A percentile compares a stretch with the other conserved stretches of the same genome.
Evolutionary conservation across 2,113 vertebrate species (phyloP).

Genomic region (Arothron firmamentum): DNA sequence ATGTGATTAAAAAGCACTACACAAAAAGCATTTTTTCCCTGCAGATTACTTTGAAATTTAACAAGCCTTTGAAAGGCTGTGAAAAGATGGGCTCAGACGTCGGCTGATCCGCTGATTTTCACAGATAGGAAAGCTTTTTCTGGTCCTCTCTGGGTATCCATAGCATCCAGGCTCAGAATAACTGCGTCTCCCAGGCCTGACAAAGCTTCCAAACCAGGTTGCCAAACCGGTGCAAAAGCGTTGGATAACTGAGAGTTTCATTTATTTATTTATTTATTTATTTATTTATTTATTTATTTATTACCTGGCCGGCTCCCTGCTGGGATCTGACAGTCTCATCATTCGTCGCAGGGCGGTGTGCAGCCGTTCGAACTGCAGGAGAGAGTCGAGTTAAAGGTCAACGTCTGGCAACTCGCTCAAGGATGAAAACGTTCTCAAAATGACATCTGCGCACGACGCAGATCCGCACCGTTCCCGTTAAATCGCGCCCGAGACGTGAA

Average conservation of each 20-base stretch:
- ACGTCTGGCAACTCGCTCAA: conserved; percentile 13
- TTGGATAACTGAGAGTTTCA: no score
- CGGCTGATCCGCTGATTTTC: not conserved
- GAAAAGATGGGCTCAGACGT: no score
- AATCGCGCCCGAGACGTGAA: not conserved
- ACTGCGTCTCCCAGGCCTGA: not conserved
- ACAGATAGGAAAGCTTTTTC: conserved; percentile 23
- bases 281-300: no score
- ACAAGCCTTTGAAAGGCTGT: no score
- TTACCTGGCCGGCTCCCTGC: conserved; percentile 81
- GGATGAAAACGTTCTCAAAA: not conserved
- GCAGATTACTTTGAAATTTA: no score
- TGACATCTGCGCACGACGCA: not conserved
- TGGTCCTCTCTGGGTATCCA: conserved; percentile 26
- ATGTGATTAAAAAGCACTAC: no score
- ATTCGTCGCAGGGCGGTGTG: conserved; percentile 86
- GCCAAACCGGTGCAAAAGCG: no score
- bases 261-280: no score
- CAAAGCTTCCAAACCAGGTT: not conserved
- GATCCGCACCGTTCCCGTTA: not conserved
- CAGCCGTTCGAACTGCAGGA: conserved; percentile 84
- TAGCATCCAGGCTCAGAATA: conserved; percentile 29
- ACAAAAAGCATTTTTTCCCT: no score
- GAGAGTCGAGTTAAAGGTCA: conserved; percentile 58
- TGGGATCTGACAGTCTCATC: conserved; percentile 73